Evolutionary conservation across 1,140 invertebrate species (phyloP), one percentile per base, ranked within the genome.

Genomic region (Physella acuta): DNA sequence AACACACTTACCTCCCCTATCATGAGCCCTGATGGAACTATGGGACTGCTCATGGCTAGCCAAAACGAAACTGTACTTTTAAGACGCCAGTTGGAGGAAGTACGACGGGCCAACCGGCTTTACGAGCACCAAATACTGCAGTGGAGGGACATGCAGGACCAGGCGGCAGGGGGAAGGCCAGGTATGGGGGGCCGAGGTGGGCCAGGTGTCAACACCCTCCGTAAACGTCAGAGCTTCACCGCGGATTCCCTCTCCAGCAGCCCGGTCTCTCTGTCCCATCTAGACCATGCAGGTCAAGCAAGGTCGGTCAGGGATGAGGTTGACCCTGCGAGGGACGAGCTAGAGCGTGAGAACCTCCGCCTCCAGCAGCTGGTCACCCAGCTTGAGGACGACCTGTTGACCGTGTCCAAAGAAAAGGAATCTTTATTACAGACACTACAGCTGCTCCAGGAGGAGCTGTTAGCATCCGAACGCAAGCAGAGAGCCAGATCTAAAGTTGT

Each of bases 381-480:
- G n/a, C 69, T 78, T 33, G 75, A 78, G 59, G 78, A 78, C 17
- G 76, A 82, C 44, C 36, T 81, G 16, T 28, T 65, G 36, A 68
- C 63, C 0, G 59, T 74, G 52, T 67, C 52, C 16, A 64, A 76
- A 52, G 81, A 83, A 68, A 77, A 78, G 61, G 71, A 80, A 5
- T 79, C 79, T 0, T 67, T 82, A 56, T 39, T 81, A n/a, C 71
- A 71, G n/a, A 79, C 81, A 17, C 55, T 81, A 17, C 72, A 78
- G 31, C 56, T 80, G 17, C 69, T 83, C 52, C 82, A 83, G 69
- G 79, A 81, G 33, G 82, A 83, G 62, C 68, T 83, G 24, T 44
- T 76, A 20, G 33, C 66, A 31, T 82, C 79, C 11, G 79, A 82
- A 58, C 71, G 73, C 1, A 56, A 60, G 16, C 30, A 59, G 17